Percentiles rank a stretch among this genome's conserved stretches.
Evolutionary conservation across 2,113 vertebrate genomes (phyloP).

Genomic region (Bucco capensis): DNA sequence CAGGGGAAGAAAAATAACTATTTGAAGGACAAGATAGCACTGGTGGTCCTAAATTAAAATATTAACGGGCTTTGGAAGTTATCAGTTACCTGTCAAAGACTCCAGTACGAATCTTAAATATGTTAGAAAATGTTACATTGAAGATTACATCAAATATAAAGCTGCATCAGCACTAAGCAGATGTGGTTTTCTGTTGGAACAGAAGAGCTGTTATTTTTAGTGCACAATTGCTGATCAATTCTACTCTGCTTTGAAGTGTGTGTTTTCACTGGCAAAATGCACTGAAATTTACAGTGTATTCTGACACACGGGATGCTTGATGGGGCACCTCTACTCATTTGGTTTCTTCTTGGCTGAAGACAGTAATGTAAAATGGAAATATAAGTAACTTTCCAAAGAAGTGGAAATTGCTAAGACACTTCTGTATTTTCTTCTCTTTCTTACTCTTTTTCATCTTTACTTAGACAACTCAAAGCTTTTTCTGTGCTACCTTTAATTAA

Average conservation of each 20-base stretch:
- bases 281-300: neutral
- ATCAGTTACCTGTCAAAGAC: neutral
- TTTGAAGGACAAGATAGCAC: neutral
- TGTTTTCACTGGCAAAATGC: neutral
- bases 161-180: neutral
- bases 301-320: neutral
- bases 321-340: neutral
- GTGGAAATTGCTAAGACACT: neutral
- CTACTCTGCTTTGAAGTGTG: neutral
- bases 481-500: slow-evolving; percentile 44
- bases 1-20: neutral
- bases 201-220: neutral
- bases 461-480: neutral
- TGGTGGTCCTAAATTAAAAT: slow-evolving; percentile 8
- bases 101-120: neutral
- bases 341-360: neutral
- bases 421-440: neutral
- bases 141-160: neutral
- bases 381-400: neutral
- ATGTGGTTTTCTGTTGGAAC: neutral
- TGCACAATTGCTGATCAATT: neutral
- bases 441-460: neutral
- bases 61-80: neutral
- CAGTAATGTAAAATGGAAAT: neutral
- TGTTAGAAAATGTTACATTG: neutral